Conservation (phyloP, 2,797 vertebrate species). For the Mormyrus proboscirostris region DNA sequence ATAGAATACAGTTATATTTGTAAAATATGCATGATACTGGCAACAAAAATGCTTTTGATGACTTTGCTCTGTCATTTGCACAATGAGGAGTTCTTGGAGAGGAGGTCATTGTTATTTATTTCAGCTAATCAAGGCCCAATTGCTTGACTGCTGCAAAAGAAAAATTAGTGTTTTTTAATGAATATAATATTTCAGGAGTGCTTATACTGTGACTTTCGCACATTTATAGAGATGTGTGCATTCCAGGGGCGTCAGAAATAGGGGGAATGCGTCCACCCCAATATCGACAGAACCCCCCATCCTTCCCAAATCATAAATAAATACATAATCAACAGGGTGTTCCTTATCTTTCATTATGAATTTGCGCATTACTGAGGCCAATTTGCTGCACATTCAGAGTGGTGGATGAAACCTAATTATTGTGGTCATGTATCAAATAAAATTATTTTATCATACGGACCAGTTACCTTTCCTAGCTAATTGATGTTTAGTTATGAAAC, state of each 20-base stretch:
- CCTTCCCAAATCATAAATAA: too few relatives aligned
- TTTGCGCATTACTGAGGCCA: too few relatives aligned
- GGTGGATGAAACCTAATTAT: not conserved
- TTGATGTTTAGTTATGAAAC: not conserved
- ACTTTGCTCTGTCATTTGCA: not conserved
- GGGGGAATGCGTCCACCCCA: not conserved
- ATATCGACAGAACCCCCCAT: too few relatives aligned
- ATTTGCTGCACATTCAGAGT: not conserved
- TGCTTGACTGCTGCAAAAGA: too few relatives aligned
- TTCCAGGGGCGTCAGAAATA: too few relatives aligned
- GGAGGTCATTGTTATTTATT: not conserved
- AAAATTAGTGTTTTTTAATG: too few relatives aligned
- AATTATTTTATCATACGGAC: not conserved
- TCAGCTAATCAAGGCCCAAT: not conserved
- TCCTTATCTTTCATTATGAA: too few relatives aligned
- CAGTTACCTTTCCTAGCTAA: not conserved
- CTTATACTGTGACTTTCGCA: too few relatives aligned
- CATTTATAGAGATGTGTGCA: too few relatives aligned
- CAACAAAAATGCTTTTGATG: not conserved
- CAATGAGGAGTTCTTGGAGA: not conserved
- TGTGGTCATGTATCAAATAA: not conserved
- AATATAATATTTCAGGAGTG: too few relatives aligned
- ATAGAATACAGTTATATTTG: not conserved
- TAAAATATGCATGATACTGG: not conserved
- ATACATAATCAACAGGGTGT: too few relatives aligned